These are phyloP conservation scores for Hippasteria phrygiana DNA, from an alignment of 53 echinoderm and acorn worm species.

Conservation along the genomic window DNA sequence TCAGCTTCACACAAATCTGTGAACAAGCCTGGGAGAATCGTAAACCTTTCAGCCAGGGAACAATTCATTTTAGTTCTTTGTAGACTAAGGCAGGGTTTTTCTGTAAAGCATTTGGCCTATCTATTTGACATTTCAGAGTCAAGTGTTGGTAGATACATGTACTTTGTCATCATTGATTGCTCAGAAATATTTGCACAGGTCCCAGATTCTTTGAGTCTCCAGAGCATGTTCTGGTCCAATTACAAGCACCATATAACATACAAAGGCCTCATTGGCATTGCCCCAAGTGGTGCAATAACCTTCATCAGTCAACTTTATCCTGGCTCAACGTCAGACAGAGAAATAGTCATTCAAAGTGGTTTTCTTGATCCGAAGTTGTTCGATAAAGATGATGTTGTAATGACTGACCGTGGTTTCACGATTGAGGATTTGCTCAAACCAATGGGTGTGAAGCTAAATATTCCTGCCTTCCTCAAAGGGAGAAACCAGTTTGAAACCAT, in stretches of 20 bases:
- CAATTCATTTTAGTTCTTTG: conserved; percentile 37
- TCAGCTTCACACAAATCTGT: neutral
- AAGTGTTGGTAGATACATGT: conserved; percentile 12
- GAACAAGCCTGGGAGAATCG: conserved; percentile 12
- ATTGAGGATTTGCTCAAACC: conserved; percentile 33
- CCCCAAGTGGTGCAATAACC: conserved; percentile 49
- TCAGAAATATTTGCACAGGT: conserved; percentile 56
- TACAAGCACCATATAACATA: conserved; percentile 47
- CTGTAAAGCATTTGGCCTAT: conserved; percentile 37
- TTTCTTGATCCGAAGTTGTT: conserved; percentile 34
- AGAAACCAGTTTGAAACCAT: conserved; percentile 23
- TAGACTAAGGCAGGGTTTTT: conserved; percentile 40
- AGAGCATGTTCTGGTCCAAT: conserved; percentile 38
- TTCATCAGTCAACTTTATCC: conserved; percentile 60
- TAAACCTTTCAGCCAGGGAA: conserved; percentile 4
- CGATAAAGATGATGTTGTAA: conserved; percentile 38
- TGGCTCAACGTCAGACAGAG: conserved; percentile 50
- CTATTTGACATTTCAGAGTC: conserved; percentile 33
- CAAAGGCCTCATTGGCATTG: conserved; percentile 56
- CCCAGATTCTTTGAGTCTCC: conserved; percentile 28
- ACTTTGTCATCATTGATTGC: conserved; percentile 36
- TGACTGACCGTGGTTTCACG: conserved; percentile 42
- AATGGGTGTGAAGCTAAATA: neutral
- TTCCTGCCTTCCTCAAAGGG: conserved; percentile 23
- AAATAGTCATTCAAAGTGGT: conserved; percentile 31